These are phyloP conservation scores for Thecocarcelia acutangulata DNA, from an alignment of 2,888 invertebrate species.

Conservation along the genomic window DNA sequence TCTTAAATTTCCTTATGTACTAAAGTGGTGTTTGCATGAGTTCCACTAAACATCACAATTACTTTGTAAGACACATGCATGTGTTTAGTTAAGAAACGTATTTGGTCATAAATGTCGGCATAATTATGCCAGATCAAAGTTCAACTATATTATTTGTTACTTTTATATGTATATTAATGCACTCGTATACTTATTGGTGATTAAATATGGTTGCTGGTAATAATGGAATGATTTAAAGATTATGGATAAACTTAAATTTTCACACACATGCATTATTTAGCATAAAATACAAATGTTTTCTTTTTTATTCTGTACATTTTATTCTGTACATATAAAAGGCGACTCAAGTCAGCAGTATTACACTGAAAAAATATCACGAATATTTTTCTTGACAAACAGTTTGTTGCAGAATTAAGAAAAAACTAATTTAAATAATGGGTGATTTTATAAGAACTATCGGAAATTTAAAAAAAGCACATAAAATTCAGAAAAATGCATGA, in stretches of 20 bases:
- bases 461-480: too few relatives aligned
- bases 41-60: slow-evolving; percentile 33
- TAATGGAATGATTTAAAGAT: neutral
- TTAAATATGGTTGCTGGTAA: slow-evolving; percentile 17
- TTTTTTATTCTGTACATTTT: too few relatives aligned
- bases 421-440: too few relatives aligned
- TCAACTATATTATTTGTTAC: slow-evolving; percentile 46
- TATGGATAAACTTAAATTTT: slow-evolving; percentile 6
- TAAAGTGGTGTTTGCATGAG: slow-evolving; percentile 39
- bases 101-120: slow-evolving; percentile 54
- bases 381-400: too few relatives aligned
- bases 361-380: too few relatives aligned
- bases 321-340: too few relatives aligned
- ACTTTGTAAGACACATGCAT: slow-evolving; percentile 25
- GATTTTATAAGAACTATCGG: too few relatives aligned
- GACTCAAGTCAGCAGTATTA: too few relatives aligned
- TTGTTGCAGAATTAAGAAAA: too few relatives aligned
- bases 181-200: slow-evolving; percentile 5
- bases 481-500: too few relatives aligned
- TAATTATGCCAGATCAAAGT: slow-evolving; percentile 58
- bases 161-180: neutral
- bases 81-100: slow-evolving; percentile 39
- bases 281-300: too few relatives aligned
- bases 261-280: neutral
- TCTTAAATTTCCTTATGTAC: slow-evolving; percentile 46